Evolutionary conservation across 2,797 vertebrate genomes (phyloP).

Genomic region (Gymnoscopelus microlampas): DNA sequence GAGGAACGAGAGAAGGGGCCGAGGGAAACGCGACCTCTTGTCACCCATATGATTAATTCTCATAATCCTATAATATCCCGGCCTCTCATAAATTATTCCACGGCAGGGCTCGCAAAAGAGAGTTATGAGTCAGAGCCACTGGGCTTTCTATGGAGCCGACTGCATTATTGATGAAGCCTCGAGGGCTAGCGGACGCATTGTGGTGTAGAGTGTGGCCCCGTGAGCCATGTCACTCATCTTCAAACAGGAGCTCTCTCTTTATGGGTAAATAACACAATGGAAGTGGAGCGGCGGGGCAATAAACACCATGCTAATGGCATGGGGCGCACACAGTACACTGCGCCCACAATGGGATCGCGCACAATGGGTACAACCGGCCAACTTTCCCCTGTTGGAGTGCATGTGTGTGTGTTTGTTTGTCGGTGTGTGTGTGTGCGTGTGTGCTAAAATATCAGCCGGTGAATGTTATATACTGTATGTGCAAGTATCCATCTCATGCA

Average conservation of each 20-base stretch:
- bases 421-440: not conserved
- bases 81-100: constrained; percentile 69
- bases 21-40: constrained; percentile 51
- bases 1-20: constrained; percentile 28
- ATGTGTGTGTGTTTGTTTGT: constrained; percentile 19
- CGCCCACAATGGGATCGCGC: constrained; percentile 33
- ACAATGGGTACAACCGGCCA: constrained; percentile 40
- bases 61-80: constrained; percentile 71
- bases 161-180: constrained; percentile 72
- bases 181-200: constrained; percentile 53
- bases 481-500: not conserved
- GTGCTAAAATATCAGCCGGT: not conserved
- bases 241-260: constrained; percentile 55
- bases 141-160: constrained; percentile 45
- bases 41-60: constrained; percentile 62
- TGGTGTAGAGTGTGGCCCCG: constrained; percentile 60
- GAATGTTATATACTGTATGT: not conserved
- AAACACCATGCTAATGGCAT: constrained; percentile 27
- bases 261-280: constrained; percentile 67
- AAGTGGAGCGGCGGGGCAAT: constrained; percentile 31
- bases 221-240: constrained; percentile 68
- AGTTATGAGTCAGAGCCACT: constrained; percentile 35
- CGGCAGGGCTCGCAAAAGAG: constrained; percentile 55
- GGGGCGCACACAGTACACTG: constrained; percentile 29
- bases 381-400: constrained; percentile 23